Evolutionary conservation across 1,140 invertebrate genomes (phyloP).

Genomic region (Drosophila sp.): DNA sequence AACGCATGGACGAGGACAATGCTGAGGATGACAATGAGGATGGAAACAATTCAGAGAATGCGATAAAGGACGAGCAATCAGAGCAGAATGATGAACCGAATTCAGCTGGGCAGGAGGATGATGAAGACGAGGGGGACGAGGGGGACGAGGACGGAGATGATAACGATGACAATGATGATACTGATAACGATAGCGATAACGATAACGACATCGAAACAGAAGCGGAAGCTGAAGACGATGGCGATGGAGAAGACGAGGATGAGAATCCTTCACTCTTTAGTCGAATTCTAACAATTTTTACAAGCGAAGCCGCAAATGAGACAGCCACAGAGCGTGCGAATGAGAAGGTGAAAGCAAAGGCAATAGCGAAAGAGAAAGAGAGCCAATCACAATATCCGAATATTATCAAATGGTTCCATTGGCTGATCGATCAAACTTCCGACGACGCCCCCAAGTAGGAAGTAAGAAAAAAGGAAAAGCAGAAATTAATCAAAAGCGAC

Average conservation of each 20-base stretch:
- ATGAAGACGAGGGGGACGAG: conserved; percentile 7
- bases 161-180: neutral
- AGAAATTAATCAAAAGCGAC: conserved; percentile 26
- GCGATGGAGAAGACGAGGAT: neutral
- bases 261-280: conserved; percentile 23
- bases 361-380: conserved; percentile 32
- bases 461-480: conserved; percentile 30
- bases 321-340: conserved; percentile 27
- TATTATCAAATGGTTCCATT: conserved; percentile 84
- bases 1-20: conserved; percentile 51
- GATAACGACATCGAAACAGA: conserved; percentile 11
- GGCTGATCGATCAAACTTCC: conserved; percentile 37
- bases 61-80: neutral
- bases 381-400: conserved; percentile 52
- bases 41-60: conserved; percentile 13
- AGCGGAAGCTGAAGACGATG: conserved; percentile 6
- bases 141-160: conserved; percentile 11
- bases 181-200: conserved; percentile 19
- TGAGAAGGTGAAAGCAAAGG: neutral
- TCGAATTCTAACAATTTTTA: conserved; percentile 24
- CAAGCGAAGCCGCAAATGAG: conserved; percentile 7
- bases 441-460: neutral
- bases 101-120: conserved; percentile 9
- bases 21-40: conserved; percentile 9
- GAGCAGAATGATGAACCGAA: neutral